Evolutionary conservation across 2,113 vertebrate species (phyloP), one percentile per base, ranked within the genome.

Genomic region (Lates calcarifer): DNA sequence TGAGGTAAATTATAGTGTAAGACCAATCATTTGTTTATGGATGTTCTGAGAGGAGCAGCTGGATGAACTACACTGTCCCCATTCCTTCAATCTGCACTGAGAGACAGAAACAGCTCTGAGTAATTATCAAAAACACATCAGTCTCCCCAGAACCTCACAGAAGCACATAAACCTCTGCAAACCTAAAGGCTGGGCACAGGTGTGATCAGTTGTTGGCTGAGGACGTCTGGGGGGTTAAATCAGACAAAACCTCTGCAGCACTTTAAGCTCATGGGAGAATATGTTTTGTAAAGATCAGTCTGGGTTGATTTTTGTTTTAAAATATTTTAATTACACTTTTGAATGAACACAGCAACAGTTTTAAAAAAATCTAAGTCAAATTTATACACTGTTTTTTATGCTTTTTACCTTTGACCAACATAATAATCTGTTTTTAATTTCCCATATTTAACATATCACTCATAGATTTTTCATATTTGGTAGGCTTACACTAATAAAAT

Each of bases 111-210:
- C 24, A 10, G 22, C 20, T 37, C n/a, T 33, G 15, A 17, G 24
- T n/a, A 28, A 57, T 57, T 47, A 70, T 57, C 5, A 77, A 18
- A 57, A 35, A 35, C 24, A 26, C 6, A 35, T 12, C 35, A 45
- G 20, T 33, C 8, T 51, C 56, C 28, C 56, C 1, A 20, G 31
- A 65, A 37, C 29, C 22, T 43, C 13, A 20, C 14, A 22, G 26
- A 3, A 20, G 15, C 5, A 9, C 2, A 14, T 17, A 35, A 57
- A 47, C 8, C 8, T 18, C 5, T 41, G 26, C 5, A 11, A 18
- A n/a, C 15, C 26, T 47, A 55, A 71, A 62, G 45, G 31, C 3
- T 45, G 65, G 71, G 79, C 84, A 49, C 80, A 79, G 80, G 71
- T 86, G 84, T 29, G 45, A 6, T 61, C 28, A 66, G 29, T 47